These are phyloP conservation scores for Ophiothrix spiculata DNA, from an alignment of 35 echinoderm and acorn worm genomes.

Conservation along the genomic window DNA sequence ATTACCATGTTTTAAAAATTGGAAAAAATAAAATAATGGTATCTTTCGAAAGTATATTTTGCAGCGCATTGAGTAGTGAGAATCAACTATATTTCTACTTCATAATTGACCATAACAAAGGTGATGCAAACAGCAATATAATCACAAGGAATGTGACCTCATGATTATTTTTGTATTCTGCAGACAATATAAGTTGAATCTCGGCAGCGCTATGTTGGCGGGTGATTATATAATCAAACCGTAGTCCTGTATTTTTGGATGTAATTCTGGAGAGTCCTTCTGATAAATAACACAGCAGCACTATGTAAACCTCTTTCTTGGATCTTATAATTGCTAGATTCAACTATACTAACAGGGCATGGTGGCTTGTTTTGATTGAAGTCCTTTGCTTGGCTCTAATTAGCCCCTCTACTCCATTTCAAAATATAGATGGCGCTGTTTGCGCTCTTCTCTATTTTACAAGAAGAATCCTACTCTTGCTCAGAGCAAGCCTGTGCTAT, in stretches of 20 bases:
- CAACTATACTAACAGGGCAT: too few relatives aligned
- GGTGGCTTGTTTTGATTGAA: too few relatives aligned
- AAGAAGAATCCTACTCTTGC: background rate
- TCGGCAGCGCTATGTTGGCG: background rate
- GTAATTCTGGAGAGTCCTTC: too few relatives aligned
- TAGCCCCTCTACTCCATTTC: too few relatives aligned
- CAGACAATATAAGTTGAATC: background rate
- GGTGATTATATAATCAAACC: too few relatives aligned
- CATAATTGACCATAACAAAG: background rate
- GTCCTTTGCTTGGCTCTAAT: too few relatives aligned
- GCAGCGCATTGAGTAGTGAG: background rate
- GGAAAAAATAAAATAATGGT: background rate
- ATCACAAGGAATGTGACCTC: background rate
- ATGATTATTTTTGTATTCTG: background rate
- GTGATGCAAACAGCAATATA: background rate
- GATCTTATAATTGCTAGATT: too few relatives aligned
- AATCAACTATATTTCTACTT: background rate
- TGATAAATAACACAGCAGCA: too few relatives aligned
- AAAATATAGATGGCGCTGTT: conserved; percentile 1
- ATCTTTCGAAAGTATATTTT: background rate
- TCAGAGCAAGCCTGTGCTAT: background rate
- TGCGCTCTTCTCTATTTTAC: background rate
- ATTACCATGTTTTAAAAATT: background rate
- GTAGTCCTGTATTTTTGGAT: too few relatives aligned
- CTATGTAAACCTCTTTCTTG: too few relatives aligned